Percentiles rank a stretch among this genome's conserved stretches.
Evolutionary conservation across 2,888 invertebrate species (phyloP).

Genomic region (Congeria kusceri): DNA sequence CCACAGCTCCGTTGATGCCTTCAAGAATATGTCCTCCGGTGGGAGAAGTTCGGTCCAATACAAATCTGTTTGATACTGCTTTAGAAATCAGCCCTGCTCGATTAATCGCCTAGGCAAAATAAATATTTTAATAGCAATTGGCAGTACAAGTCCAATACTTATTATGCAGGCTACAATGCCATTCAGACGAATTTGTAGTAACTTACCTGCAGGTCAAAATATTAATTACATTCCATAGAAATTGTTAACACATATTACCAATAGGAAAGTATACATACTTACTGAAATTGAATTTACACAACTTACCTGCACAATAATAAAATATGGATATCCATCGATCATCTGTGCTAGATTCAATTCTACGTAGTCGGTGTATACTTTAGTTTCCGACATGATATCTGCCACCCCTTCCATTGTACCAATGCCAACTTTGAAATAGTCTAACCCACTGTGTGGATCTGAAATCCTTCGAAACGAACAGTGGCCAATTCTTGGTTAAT

Average conservation of each 20-base stretch:
- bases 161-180: too few species aligned
- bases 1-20: not conserved
- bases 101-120: conserved; percentile 36
- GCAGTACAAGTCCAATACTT: too few species aligned
- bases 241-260: too few species aligned
- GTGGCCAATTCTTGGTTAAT: not conserved
- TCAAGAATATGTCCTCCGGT: conserved; percentile 48
- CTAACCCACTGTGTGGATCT: conserved; percentile 33
- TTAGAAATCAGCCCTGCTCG: conserved; percentile 29
- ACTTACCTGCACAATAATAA: conserved; percentile 14
- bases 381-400: not conserved
- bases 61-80: not conserved
- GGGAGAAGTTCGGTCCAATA: conserved; percentile 38
- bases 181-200: too few species aligned
- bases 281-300: too few species aligned
- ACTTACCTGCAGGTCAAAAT: too few species aligned
- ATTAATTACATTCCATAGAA: too few species aligned
- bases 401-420: not conserved
- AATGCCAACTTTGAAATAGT: conserved; percentile 17
- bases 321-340: conserved; percentile 24
- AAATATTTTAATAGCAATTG: too few species aligned
- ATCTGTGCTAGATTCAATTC: conserved; percentile 4
- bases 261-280: too few species aligned
- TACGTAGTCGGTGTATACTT: not conserved
- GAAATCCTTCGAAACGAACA: conserved; percentile 49